These are phyloP conservation scores for Hypsopygia costalis DNA, from an alignment of 2,888 invertebrate genomes.

Conservation along the genomic window DNA sequence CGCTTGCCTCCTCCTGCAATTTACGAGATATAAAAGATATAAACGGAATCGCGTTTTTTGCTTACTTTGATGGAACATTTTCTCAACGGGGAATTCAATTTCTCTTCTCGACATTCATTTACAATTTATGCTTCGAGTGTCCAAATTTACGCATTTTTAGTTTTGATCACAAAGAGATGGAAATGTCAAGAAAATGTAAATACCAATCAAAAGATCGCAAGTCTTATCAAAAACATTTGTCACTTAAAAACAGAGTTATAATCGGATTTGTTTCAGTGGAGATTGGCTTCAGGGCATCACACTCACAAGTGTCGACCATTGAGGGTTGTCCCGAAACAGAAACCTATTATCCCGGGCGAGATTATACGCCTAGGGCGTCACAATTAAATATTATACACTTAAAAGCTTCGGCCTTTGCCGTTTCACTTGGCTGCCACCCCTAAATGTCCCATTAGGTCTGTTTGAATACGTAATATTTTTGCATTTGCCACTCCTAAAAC, in stretches of 20 bases:
- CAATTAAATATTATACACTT: constrained; percentile 82
- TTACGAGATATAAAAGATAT: constrained; percentile 81
- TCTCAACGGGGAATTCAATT: constrained; percentile 78
- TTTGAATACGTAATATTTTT: constrained; percentile 81
- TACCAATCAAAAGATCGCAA: constrained; percentile 10
- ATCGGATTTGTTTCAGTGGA: constrained; percentile 76
- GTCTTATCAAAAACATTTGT: background rate
- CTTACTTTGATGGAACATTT: constrained; percentile 79
- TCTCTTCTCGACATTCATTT: constrained; percentile 66
- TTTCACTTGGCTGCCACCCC: constrained; percentile 80
- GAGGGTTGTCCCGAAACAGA: constrained; percentile 79
- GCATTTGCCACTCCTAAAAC: constrained; percentile 78
- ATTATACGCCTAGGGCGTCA: constrained; percentile 81
- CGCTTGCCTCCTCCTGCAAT: constrained; percentile 81
- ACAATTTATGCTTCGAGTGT: constrained; percentile 60
- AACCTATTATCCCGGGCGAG: constrained; percentile 81
- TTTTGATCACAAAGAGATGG: constrained; percentile 19
- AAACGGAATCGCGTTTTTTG: constrained; percentile 81
- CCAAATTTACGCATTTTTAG: constrained; percentile 37
- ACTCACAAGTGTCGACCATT: constrained; percentile 70
- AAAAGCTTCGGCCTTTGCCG: constrained; percentile 81
- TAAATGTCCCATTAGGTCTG: constrained; percentile 81
- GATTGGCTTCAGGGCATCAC: constrained; percentile 69
- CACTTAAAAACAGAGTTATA: constrained; percentile 66
- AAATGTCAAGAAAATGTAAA: background rate